Base-by-base conservation (phyloP, 2,888 invertebrate species). In the Aphrophora alni region DNA sequence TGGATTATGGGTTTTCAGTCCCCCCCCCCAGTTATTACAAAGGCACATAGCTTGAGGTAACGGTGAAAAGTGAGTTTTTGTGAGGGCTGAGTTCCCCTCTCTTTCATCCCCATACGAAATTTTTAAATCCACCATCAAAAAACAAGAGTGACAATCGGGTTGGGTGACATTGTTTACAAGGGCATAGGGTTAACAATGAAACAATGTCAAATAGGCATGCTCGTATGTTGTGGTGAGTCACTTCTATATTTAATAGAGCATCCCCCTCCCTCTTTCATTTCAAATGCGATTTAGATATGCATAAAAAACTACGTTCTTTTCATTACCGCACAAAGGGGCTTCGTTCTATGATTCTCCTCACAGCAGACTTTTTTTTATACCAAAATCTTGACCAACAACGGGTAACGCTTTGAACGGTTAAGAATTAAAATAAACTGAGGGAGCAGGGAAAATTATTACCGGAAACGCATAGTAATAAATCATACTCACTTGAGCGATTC, bases 281-380 rank as follows among this genome's bases (percentile, higher is more conserved):
- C 59, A 21, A 59, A 59, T 59, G 21, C 59, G 59, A 21, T 59
- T 59, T 59, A 59, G 59, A 59, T 59, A 59, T 59, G n/a, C 59
- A 59, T 59, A 59, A 59, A n/a, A 59, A 59, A 59, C 59, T 59
- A 59, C 21, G 59, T 21, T 59, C 59, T 59, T 59, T 59, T 59
- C 59, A 59, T 59, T 10, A 21, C 59, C 59, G 59, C 14, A 59
- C 21, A 59, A 59, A 59, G 59, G 59, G 59, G 59, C 59, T 44
- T 21, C 21, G 21, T 59, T 59, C 59, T 59, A 44, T 44, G 59
- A 59, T 21, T 21, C 12, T 21, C 59, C 59, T 21, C n/a, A 59
- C 59, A n/a, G 12, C 59, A 2, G 59, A n/a, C 1, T 59, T 44
- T 59, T 59, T 59, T 59, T 21, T 59, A 21, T 59, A 59, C 59